Evolutionary conservation across 1,140 invertebrate species (phyloP).

Genomic region (Drosophila littoralis): DNA sequence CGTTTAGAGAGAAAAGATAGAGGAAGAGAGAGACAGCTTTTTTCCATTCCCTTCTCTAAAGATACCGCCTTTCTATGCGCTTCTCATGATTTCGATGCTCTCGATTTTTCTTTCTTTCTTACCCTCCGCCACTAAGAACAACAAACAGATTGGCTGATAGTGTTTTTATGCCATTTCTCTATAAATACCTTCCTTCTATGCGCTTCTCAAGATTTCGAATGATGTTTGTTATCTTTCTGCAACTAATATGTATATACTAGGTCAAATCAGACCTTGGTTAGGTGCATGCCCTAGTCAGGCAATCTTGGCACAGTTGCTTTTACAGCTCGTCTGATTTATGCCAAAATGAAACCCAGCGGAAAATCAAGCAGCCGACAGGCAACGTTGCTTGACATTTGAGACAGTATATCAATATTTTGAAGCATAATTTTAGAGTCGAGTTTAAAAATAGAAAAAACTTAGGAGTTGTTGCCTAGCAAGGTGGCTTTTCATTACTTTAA

Average conservation of each 20-base stretch:
- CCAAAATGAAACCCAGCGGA: constrained; percentile 1
- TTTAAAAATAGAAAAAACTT: background rate
- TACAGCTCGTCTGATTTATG: constrained; percentile 16
- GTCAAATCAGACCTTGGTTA: too few relatives aligned
- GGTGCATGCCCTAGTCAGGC: too few relatives aligned
- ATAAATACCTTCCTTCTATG: background rate
- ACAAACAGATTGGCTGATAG: too few relatives aligned
- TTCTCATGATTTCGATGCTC: too few relatives aligned
- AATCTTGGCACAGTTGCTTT: background rate
- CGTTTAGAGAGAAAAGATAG: too few relatives aligned
- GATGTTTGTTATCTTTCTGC: background rate
- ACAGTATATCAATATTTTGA: constrained; percentile 20
- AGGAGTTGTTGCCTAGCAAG: background rate
- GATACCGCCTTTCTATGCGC: too few relatives aligned
- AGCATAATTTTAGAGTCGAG: constrained; percentile 5
- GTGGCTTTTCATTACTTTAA: constrained; percentile 22
- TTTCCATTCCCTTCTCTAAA: too few relatives aligned
- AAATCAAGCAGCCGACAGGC: background rate
- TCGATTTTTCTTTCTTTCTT: background rate
- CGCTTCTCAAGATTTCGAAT: background rate
- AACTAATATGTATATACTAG: too few relatives aligned
- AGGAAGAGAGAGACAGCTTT: too few relatives aligned
- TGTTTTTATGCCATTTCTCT: too few relatives aligned
- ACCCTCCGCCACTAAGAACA: too few relatives aligned
- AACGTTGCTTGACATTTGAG: constrained; percentile 4